Percentiles rank a stretch among this genome's conserved stretches.
Evolutionary conservation across 2,888 invertebrate genomes (phyloP).

Genomic region (Pseudococcus jackbeardsleyi): DNA sequence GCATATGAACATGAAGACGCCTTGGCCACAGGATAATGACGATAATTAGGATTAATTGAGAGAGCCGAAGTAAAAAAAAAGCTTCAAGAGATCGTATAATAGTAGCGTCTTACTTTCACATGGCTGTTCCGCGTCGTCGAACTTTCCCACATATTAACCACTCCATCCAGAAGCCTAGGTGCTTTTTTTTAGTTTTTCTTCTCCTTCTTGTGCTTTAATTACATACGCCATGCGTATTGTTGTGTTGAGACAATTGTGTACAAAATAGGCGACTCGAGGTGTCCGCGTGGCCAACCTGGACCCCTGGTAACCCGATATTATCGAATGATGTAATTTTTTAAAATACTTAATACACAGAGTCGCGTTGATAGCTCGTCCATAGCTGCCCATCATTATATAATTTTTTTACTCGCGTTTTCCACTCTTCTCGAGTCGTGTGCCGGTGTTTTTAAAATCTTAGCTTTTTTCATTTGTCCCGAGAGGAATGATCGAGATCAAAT

Average conservation of each 20-base stretch:
- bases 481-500: constrained; percentile 23
- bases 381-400: neutral
- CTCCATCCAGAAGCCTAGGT: neutral
- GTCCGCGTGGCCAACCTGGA: constrained; percentile 15
- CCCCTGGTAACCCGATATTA: constrained; percentile 39
- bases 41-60: constrained; percentile 58
- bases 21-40: neutral
- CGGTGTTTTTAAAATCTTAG: neutral
- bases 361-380: neutral
- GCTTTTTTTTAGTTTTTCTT: constrained; percentile 39
- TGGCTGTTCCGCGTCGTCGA: constrained; percentile 60
- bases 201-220: constrained; percentile 24
- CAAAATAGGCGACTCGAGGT: constrained; percentile 11
- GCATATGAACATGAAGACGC: constrained; percentile 11
- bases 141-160: constrained; percentile 55
- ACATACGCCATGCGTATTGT: constrained; percentile 55
- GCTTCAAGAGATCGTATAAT: constrained; percentile 37
- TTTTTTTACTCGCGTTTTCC: constrained; percentile 9
- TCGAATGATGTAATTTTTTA: constrained; percentile 48
- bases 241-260: constrained; percentile 20
- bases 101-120: constrained; percentile 62
- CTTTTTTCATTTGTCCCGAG: neutral
- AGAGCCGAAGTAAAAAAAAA: neutral
- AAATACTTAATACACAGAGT: constrained; percentile 12
- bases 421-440: constrained; percentile 24